phyloP scores from a whole-genome alignment of 2,888 invertebrate species.

The Bedellia somnulentella region DNA sequence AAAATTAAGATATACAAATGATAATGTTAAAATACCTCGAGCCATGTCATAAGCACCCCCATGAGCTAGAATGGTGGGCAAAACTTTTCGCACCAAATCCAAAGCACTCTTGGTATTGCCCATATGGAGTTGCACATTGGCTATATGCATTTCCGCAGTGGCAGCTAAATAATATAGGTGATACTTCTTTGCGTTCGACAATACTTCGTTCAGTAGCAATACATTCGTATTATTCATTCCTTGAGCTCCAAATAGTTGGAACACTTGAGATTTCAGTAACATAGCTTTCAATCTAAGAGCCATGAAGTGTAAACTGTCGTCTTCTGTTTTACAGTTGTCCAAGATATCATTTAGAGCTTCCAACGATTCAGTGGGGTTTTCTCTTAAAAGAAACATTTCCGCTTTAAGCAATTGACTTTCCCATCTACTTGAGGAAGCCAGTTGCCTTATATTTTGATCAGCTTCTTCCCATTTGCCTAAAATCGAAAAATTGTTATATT shows the following conservation, averaged over 20 bases:
- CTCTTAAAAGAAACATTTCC: conserved; percentile 58
- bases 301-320: conserved; percentile 52
- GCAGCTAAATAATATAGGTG: conserved; percentile 78
- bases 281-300: conserved; percentile 66
- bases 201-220: conserved; percentile 66
- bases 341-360: conserved; percentile 53
- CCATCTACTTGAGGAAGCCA: conserved; percentile 67
- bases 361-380: conserved; percentile 43
- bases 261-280: conserved; percentile 67
- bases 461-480: conserved; percentile 71
- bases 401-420: conserved; percentile 64
- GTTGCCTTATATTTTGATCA: conserved; percentile 66
- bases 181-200: conserved; percentile 73
- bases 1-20: too few species aligned
- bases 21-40: too few species aligned
- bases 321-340: conserved; percentile 53
- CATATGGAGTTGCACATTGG: conserved; percentile 74
- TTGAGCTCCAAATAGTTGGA: conserved; percentile 60
- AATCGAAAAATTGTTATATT: conserved; percentile 8
- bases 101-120: conserved; percentile 77
- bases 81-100: conserved; percentile 67
- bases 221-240: conserved; percentile 46
- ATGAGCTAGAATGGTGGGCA: conserved; percentile 75
- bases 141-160: conserved; percentile 75
- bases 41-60: conserved; percentile 82